phyloP scores from a whole-genome alignment of 2,888 invertebrate genomes.

The Scaptomyza flava region DNA sequence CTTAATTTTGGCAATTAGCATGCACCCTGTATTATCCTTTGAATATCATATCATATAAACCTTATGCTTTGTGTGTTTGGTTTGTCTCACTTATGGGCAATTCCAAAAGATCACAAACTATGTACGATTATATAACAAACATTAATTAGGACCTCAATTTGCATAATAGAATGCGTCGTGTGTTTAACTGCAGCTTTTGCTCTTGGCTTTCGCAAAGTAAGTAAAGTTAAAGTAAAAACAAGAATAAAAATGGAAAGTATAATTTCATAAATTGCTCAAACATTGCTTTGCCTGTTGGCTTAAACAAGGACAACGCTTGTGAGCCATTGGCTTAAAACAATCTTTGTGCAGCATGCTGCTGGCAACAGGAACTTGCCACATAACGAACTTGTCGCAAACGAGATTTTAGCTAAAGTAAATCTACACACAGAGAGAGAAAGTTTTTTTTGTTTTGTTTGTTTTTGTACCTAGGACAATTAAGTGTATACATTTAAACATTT shows the following conservation, averaged over 20 bases:
- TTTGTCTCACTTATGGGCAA: not conserved
- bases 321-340: conserved; percentile 8
- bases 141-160: conserved; percentile 44
- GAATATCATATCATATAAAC: conserved; percentile 16
- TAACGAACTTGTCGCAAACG: conserved; percentile 18
- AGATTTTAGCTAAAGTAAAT: conserved; percentile 10
- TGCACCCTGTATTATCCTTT: conserved; percentile 73
- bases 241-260: not conserved
- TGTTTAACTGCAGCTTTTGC: conserved; percentile 17
- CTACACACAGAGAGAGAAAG: conserved; percentile 12
- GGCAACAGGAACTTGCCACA: conserved; percentile 24
- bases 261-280: conserved; percentile 40
- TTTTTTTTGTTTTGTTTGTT: not conserved
- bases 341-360: conserved; percentile 8
- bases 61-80: conserved; percentile 6
- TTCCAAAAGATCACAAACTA: conserved; percentile 23
- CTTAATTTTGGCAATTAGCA: conserved; percentile 55
- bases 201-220: conserved; percentile 7
- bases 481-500: conserved; percentile 35
- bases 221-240: not conserved
- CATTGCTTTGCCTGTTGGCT: conserved; percentile 15
- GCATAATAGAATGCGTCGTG: conserved; percentile 37
- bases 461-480: conserved; percentile 19
- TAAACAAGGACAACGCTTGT: conserved; percentile 30
- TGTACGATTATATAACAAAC: conserved; percentile 21